Evolutionary conservation across 2,113 vertebrate genomes (phyloP).

Genomic region (Centropristis striata): DNA sequence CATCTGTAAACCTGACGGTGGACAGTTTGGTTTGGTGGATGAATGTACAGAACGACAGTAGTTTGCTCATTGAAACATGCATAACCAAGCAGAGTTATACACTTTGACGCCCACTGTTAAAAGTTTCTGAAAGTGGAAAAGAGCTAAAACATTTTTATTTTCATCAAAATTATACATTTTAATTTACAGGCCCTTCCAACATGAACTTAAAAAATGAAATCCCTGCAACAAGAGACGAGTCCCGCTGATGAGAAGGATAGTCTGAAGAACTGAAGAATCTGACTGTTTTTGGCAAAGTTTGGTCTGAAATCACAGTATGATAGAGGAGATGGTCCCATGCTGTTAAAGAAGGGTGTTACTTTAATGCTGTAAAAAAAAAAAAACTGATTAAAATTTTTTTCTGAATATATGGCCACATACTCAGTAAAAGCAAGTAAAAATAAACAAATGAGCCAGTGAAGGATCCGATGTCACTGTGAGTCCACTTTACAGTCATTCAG

Average conservation of each 20-base stretch:
- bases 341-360: constrained; percentile 61
- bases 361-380: constrained; percentile 66
- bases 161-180: constrained; percentile 83
- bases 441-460: constrained; percentile 32
- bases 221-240: constrained; percentile 55
- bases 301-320: constrained; percentile 62
- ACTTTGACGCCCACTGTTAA: constrained; percentile 62
- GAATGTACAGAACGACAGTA: constrained; percentile 66
- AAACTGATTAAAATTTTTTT: constrained; percentile 63
- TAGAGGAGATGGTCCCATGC: constrained; percentile 78
- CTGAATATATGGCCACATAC: constrained; percentile 46
- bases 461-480: constrained; percentile 22
- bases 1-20: constrained; percentile 61
- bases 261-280: constrained; percentile 31
- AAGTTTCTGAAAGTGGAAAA: constrained; percentile 73
- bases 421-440: constrained; percentile 69
- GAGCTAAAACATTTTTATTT: constrained; percentile 83
- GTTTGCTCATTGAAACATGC: constrained; percentile 57
- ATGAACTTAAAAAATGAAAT: constrained; percentile 75
- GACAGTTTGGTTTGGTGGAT: constrained; percentile 42
- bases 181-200: constrained; percentile 82
- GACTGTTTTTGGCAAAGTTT: constrained; percentile 27
- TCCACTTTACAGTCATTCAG: constrained; percentile 28
- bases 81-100: constrained; percentile 40
- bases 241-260: constrained; percentile 13